Conservation (phyloP, 2,888 invertebrate genomes). For the Bibio marci region DNA sequence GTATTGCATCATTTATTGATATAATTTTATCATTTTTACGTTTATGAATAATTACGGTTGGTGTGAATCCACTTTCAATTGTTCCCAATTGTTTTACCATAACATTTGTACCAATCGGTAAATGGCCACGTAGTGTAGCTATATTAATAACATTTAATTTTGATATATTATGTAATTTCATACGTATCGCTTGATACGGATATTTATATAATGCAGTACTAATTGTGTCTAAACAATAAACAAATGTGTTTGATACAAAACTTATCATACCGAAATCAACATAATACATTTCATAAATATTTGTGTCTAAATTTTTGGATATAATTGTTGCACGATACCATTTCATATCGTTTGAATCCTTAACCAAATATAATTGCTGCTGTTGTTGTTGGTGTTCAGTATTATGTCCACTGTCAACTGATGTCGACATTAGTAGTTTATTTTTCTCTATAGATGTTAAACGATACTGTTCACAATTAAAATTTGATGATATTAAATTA, state of each 20-base stretch:
- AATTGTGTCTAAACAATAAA: slow-evolving; percentile 32
- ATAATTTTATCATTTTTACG: slow-evolving; percentile 41
- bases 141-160: slow-evolving; percentile 31
- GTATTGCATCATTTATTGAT: slow-evolving; percentile 52
- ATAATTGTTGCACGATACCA: slow-evolving; percentile 33
- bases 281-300: slow-evolving; percentile 28
- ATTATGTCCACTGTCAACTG: no score
- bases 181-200: slow-evolving; percentile 40
- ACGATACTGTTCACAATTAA: no score
- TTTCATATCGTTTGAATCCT: slow-evolving; percentile 4
- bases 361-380: no score
- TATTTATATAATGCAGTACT: slow-evolving; percentile 38
- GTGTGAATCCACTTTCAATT: no score
- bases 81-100: slow-evolving; percentile 14
- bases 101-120: slow-evolving; percentile 33
- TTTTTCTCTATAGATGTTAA: no score
- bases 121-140: slow-evolving; percentile 37
- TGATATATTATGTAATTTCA: slow-evolving; percentile 39
- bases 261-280: slow-evolving; percentile 37
- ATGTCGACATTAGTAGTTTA: no score
- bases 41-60: slow-evolving; percentile 35
- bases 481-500: no score
- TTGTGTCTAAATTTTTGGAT: slow-evolving; percentile 17
- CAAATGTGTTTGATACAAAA: slow-evolving; percentile 24
- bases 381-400: no score